phyloP scores from a whole-genome alignment of 2,113 vertebrate species.

The Lanius ludovicianus region DNA sequence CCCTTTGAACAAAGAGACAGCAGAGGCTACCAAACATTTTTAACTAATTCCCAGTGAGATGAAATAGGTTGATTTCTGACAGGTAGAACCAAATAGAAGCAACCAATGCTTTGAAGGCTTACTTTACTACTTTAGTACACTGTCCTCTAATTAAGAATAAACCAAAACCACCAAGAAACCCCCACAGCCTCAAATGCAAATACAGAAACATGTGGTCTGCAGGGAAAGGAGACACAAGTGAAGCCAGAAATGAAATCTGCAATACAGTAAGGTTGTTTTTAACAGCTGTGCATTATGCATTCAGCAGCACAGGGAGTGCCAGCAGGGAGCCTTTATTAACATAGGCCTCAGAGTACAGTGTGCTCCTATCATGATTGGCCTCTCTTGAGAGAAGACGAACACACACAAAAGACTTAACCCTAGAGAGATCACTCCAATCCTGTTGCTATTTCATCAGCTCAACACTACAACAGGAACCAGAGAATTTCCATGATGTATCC shows the following conservation, averaged over 20 bases:
- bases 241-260: conserved; percentile 19
- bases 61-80: background rate
- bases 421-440: conserved; percentile 32
- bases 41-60: background rate
- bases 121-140: background rate
- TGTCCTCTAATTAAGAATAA: background rate
- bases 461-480: background rate
- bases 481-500: background rate
- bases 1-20: background rate
- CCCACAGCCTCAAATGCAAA: background rate
- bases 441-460: conserved; percentile 35
- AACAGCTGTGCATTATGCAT: conserved; percentile 64
- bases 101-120: background rate
- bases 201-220: background rate
- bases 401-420: conserved; percentile 49
- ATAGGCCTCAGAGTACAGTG: conserved; percentile 33
- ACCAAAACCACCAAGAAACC: background rate
- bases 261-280: conserved; percentile 43
- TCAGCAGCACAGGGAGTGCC: conserved; percentile 42
- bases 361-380: conserved; percentile 43
- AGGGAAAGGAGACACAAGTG: background rate
- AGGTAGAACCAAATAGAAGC: background rate
- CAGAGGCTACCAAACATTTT: background rate
- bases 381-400: conserved; percentile 36
- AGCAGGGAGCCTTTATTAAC: conserved; percentile 59